Percentiles rank a stretch among this genome's conserved stretches.
These are phyloP conservation scores for Poeciliopsis gracilis DNA, from an alignment of 2,797 vertebrate species.

Conservation along the genomic window DNA sequence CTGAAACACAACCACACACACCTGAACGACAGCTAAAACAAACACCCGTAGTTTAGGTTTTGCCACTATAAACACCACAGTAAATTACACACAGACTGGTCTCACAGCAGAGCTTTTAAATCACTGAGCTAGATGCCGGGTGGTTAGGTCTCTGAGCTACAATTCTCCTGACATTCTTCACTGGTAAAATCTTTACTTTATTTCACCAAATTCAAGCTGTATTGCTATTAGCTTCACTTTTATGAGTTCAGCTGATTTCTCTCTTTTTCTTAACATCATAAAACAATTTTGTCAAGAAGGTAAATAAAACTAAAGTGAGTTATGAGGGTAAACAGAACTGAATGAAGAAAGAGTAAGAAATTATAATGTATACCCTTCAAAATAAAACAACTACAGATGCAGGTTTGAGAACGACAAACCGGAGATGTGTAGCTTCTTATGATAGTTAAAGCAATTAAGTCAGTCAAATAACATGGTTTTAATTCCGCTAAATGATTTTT, in stretches of 20 bases:
- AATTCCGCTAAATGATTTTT: not conserved
- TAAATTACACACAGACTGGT: not conserved
- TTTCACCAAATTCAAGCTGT: not conserved
- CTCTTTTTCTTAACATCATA: not conserved
- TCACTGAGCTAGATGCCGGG: not conserved
- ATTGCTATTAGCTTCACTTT: not conserved
- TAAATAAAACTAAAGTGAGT: not conserved
- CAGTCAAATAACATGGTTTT: not conserved
- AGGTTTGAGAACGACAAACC: not conserved
- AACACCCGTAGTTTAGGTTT: not conserved
- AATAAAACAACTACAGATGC: not conserved
- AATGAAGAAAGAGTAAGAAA: not conserved
- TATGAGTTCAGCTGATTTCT: not conserved
- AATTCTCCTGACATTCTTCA: not conserved
- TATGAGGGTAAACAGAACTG: not conserved
- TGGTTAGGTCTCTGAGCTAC: not conserved
- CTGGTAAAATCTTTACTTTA: not conserved
- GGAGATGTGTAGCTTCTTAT: not conserved
- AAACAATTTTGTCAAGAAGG: not conserved
- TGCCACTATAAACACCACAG: too few species aligned
- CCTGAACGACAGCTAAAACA: conserved; percentile 12
- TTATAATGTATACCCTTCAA: not conserved
- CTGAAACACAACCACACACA: conserved; percentile 61
- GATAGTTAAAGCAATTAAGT: not conserved
- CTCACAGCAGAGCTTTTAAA: not conserved